These are phyloP conservation scores for Strix aluco DNA, from an alignment of 2,113 vertebrate species.

Conservation along the genomic window DNA sequence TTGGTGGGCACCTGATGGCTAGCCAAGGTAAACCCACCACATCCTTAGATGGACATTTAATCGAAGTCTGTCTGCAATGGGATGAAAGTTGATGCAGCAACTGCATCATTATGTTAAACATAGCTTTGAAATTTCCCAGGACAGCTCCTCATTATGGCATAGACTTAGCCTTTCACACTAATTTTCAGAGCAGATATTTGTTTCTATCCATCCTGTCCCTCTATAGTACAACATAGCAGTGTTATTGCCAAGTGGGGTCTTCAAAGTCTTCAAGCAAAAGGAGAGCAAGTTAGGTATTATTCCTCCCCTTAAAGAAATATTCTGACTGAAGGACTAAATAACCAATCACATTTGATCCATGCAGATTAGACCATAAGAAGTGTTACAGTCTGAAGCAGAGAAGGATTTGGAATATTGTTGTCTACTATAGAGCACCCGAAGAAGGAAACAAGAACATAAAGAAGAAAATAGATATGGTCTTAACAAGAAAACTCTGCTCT, in stretches of 20 bases:
- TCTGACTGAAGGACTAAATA: background rate
- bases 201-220: background rate
- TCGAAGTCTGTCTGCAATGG: background rate
- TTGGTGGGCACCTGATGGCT: background rate
- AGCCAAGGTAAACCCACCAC: background rate
- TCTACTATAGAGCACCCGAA: background rate
- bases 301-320: background rate
- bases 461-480: background rate
- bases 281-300: background rate
- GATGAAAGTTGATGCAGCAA: background rate
- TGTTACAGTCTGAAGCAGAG: background rate
- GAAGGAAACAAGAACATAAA: background rate
- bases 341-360: background rate
- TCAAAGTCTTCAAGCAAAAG: background rate
- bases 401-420: background rate
- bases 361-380: background rate
- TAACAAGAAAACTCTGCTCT: background rate
- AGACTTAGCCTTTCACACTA: background rate
- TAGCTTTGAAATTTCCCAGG: background rate
- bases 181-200: background rate
- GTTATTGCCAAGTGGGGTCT: background rate
- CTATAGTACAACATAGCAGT: background rate
- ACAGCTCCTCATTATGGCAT: background rate
- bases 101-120: background rate
- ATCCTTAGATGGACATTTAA: background rate